Evolutionary conservation across 2,113 vertebrate species (phyloP), one percentile per base, ranked within the genome.

Genomic region (Notarius lentiginosus): DNA sequence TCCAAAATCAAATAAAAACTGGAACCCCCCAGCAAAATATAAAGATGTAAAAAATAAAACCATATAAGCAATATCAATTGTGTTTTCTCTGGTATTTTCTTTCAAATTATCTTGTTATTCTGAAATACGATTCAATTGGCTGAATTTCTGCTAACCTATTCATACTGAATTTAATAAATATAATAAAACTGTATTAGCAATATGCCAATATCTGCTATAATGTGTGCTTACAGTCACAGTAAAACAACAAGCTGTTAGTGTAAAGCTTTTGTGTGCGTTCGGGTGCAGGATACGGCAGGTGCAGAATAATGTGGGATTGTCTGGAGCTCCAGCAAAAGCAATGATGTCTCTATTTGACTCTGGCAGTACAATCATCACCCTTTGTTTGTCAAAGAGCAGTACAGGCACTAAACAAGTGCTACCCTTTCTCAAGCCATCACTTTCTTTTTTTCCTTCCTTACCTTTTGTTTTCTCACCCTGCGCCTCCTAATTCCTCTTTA

Each of bases 331-430:
- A 83, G 47, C 2, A 76, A 76, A 60, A 68, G 61, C 49, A 15
- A 27, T 49, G 14, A 27, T 70, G 60, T 84, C 61, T 75, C 55
- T 65, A 12, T 49, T 34, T 70, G 47, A 83, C 22, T 41, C 22
- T 55, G 65, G 27, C 47, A 41, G 77, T 51, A 30, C 60, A 77
- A 61, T 68, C 68, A 22, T 24, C 20, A 27, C 65, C 24, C 86
- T 66, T 77, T 47, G 51, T 73, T 18, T 84, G 84, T 22, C 1
- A 11, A 30, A 76, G 30, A 53, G 51, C 72, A 75, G 49, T 53
- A 58, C 30, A 84, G 51, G 24, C 70, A 63, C 66, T 79, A 63
- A 86, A 88, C 27, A 84, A 86, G 47, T 53, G 34, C 22, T 63
- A 47, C 27, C 60, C 30, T 49, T 58, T 73, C 82, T 66, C 47